Evolutionary conservation across 2,888 invertebrate species (phyloP).

Genomic region (Nephrocerus scutellatus): DNA sequence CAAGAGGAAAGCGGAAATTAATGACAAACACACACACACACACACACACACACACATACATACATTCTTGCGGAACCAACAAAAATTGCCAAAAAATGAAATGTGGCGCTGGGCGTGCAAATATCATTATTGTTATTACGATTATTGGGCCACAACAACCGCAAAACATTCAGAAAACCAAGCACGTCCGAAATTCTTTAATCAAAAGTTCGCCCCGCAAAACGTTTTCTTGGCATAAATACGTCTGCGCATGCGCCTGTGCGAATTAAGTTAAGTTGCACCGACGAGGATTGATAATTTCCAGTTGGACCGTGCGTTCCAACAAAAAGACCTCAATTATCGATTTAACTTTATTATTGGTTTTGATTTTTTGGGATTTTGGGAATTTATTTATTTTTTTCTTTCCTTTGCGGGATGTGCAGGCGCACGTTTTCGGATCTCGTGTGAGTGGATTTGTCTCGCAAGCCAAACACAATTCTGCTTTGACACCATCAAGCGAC

Average conservation of each 20-base stretch:
- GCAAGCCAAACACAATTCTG: too few species aligned
- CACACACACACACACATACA: too few species aligned
- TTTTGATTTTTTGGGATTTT: constrained; percentile 33
- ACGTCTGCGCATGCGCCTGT: neutral
- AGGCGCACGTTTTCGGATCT: too few species aligned
- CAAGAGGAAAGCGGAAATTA: too few species aligned
- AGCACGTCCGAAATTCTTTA: too few species aligned
- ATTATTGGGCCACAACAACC: constrained; percentile 19
- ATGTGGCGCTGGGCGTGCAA: too few species aligned
- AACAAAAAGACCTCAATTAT: constrained; percentile 45
- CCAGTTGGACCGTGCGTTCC: constrained; percentile 11
- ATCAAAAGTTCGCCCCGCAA: constrained; percentile 5
- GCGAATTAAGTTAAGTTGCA: neutral
- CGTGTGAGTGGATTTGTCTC: too few species aligned
- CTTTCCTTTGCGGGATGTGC: constrained; percentile 1
- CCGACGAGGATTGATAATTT: constrained; percentile 1
- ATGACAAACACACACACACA: too few species aligned
- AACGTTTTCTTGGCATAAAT: neutral
- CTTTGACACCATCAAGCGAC: too few species aligned
- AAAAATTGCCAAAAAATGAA: constrained; percentile 17
- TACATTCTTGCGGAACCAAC: too few species aligned
- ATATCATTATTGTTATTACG: constrained; percentile 23
- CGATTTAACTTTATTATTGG: constrained; percentile 49
- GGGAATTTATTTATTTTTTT: constrained; percentile 10
- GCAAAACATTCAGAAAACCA: constrained; percentile 12